Conservation (phyloP, 2,113 vertebrate genomes). For the Chionis minor region DNA sequence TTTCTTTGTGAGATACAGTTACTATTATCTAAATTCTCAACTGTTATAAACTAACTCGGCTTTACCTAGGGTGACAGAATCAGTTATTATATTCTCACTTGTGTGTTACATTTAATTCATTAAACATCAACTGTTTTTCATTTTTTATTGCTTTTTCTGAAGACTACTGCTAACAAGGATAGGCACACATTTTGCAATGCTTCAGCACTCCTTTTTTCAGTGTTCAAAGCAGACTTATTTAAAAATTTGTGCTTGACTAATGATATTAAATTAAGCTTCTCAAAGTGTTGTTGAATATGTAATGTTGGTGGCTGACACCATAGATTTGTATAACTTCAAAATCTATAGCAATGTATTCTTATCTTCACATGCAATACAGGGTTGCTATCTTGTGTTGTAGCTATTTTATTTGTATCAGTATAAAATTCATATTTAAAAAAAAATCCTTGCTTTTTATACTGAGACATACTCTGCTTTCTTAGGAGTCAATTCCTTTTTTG, state of each 20-base stretch:
- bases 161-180: background rate
- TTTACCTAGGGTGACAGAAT: background rate
- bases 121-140: background rate
- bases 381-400: background rate
- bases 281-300: background rate
- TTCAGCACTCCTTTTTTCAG: slow-evolving; percentile 29
- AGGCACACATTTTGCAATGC: background rate
- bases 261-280: slow-evolving; percentile 35
- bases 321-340: background rate
- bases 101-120: background rate
- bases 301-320: background rate
- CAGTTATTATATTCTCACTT: background rate
- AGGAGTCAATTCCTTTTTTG: background rate
- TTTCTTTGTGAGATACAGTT: background rate
- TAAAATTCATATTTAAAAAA: background rate
- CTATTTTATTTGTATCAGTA: background rate
- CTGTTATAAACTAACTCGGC: background rate
- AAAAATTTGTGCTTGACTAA: slow-evolving; percentile 45
- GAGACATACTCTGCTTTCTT: background rate
- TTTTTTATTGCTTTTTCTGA: slow-evolving; percentile 17
- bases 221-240: background rate
- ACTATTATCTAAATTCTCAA: background rate
- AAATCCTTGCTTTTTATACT: background rate
- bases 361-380: background rate
- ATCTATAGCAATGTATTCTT: background rate